Base-by-base conservation (phyloP, 1,140 invertebrate genomes). In the Conus ventricosus region DNA sequence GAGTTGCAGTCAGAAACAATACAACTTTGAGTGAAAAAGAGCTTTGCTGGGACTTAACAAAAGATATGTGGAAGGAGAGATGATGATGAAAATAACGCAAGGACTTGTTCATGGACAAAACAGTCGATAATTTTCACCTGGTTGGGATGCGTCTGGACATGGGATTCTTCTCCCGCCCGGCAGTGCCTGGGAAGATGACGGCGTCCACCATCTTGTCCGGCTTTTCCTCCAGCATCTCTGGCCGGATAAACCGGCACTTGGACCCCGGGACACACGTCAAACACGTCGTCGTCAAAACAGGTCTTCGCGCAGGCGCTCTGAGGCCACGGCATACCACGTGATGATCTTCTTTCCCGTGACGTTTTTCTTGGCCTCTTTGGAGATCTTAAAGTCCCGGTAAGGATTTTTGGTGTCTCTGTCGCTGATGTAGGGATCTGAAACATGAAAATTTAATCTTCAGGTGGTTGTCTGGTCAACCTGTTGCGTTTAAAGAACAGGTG, bases 311-410 rank as follows among this genome's bases (percentile, higher is more conserved):
- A 87, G 39, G 39, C 25, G 39, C 25, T 67, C 75, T 23, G 85
- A 76, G 71, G 85, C 85, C 39, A 57, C 51, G n/a, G 71, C 27
- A 53, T 87, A 87, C 85, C 85, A 87, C 85, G 85, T 87, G 85
- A 87, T 87, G 63, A 87, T 39, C 75, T 87, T 87, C 25, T 75
- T 87, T 54, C 75, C 54, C 20, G 85, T 57, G 23, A 80, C 71
- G 71, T 76, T 78, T 20, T 78, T 76, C 71, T 87, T 87, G 51
- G 54, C 71, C 71, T 87, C 85, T 15, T 75, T 67, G 23, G 85
- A 27, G 15, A 87, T 23, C 10, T 78, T 87, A 75, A 87, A 78
- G 39, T 78, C 53, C 7, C 23, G 8, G 55, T 84, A 84, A 27
- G 27, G 78, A 4, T 23, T 39, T 25, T 75, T 78, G 2, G 20